Conservation (phyloP, 2,113 vertebrate species). For the Corythornis madagascariensis region DNA sequence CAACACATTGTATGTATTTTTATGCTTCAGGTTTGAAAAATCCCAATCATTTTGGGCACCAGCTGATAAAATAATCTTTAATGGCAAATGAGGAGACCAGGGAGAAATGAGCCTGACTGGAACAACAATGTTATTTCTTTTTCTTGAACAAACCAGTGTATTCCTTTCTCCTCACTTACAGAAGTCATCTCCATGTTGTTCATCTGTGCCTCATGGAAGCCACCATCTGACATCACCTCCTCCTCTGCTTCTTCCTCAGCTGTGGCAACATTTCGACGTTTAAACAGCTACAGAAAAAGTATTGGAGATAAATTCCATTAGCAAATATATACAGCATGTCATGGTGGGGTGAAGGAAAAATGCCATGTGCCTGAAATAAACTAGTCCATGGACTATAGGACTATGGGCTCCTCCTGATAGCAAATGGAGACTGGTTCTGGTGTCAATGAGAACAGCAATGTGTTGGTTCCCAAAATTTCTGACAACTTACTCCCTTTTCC, state of each 20-base stretch:
- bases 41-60: neutral
- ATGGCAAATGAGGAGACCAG: neutral
- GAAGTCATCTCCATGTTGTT: slow-evolving; percentile 94
- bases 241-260: slow-evolving; percentile 90
- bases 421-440: neutral
- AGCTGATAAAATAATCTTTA: neutral
- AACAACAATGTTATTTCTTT: neutral
- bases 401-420: neutral
- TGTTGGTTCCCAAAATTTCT: neutral
- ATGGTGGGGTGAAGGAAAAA: neutral
- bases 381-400: neutral
- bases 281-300: slow-evolving; percentile 85
- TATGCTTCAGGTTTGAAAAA: neutral
- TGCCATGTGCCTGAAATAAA: neutral
- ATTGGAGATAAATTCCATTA: neutral
- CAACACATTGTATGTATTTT: neutral
- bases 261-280: slow-evolving; percentile 94
- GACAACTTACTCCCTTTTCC: neutral
- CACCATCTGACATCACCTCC: slow-evolving; percentile 96
- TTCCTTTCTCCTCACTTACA: slow-evolving; percentile 72
- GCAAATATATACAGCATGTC: neutral
- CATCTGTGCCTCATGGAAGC: slow-evolving; percentile 92
- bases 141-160: neutral
- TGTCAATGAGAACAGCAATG: neutral
- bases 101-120: neutral